Evolutionary conservation across 1,140 invertebrate genomes (phyloP).

Genomic region (Heliconius congener): DNA sequence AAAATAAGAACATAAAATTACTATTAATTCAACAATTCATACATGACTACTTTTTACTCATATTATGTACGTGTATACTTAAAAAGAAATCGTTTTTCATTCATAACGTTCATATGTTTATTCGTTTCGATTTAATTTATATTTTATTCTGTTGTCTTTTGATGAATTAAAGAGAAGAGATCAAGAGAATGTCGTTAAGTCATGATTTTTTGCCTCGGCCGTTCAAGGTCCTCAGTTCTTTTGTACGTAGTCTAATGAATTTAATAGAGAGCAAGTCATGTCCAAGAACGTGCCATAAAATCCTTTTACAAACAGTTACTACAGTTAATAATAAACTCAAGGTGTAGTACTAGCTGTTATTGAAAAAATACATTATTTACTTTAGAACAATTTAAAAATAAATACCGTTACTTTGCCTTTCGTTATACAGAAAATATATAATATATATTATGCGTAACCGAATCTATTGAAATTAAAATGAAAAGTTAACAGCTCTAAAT

Average conservation of each 20-base stretch:
- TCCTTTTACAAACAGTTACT: slow-evolving; percentile 32
- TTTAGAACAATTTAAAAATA: not conserved
- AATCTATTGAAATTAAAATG: not conserved
- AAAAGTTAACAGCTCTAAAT: too few species aligned
- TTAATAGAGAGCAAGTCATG: slow-evolving; percentile 38
- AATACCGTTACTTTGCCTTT: not conserved
- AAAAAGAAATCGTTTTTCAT: too few species aligned
- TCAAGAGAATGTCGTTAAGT: slow-evolving; percentile 48
- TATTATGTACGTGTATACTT: too few species aligned
- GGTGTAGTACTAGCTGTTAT: slow-evolving; percentile 1
- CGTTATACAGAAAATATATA: not conserved
- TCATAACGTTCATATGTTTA: not conserved
- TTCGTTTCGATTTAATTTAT: not conserved
- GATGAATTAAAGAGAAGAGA: slow-evolving; percentile 13
- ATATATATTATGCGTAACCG: not conserved
- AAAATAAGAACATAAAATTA: too few species aligned
- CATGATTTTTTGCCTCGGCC: slow-evolving; percentile 46
- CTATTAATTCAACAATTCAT: too few species aligned
- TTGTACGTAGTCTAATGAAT: slow-evolving; percentile 39
- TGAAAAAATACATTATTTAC: not conserved
- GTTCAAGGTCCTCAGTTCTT: slow-evolving; percentile 47
- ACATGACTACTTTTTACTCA: too few species aligned
- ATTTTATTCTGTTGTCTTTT: not conserved
- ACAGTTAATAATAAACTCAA: slow-evolving; percentile 26
- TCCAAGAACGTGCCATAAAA: slow-evolving; percentile 28